Conservation (phyloP, 2,888 invertebrate genomes). For the Trissolcus japonicus region DNA sequence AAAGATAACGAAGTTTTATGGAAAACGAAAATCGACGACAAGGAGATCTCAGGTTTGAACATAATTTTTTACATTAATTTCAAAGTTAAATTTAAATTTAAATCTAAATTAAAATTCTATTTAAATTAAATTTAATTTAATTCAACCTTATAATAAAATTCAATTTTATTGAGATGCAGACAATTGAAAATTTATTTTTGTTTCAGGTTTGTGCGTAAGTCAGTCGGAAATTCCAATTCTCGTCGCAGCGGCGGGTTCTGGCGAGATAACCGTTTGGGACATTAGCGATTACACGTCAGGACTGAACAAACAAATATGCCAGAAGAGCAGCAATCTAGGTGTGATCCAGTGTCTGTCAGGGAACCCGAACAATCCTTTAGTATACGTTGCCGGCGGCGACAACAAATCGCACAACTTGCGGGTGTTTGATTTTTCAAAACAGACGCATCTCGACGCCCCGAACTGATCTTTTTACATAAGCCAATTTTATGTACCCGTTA, state of each 20-base stretch:
- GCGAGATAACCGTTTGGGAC: constrained; percentile 92
- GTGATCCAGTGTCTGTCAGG: constrained; percentile 84
- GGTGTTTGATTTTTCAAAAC: constrained; percentile 81
- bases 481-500: background rate
- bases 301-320: constrained; percentile 62
- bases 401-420: constrained; percentile 86
- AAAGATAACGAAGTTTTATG: constrained; percentile 80
- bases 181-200: background rate
- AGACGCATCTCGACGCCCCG: constrained; percentile 74
- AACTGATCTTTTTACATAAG: background rate
- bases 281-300: constrained; percentile 65
- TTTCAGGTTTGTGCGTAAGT: constrained; percentile 83
- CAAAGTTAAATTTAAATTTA: background rate
- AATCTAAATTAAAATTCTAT: background rate
- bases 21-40: constrained; percentile 86
- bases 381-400: constrained; percentile 91
- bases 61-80: background rate
- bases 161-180: no score
- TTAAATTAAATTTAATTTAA: no score
- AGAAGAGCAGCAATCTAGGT: constrained; percentile 80
- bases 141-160: no score
- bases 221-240: constrained; percentile 85
- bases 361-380: constrained; percentile 89
- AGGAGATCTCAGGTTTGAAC: constrained; percentile 86
- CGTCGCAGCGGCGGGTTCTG: constrained; percentile 88